Conservation (phyloP, 2,113 vertebrate genomes). For the Phaethon lepturus region DNA sequence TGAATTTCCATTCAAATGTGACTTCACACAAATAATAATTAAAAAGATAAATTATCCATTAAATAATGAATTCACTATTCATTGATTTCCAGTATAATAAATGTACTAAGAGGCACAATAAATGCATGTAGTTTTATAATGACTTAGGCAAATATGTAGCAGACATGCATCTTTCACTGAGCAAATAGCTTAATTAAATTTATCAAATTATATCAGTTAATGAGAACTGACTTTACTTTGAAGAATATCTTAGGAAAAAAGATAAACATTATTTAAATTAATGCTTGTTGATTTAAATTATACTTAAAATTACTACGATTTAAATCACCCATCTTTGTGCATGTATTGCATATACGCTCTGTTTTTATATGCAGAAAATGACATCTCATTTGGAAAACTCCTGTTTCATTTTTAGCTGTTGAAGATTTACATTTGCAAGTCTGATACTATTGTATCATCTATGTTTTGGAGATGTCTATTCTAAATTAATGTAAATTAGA, state of each 20-base stretch:
- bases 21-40: not conserved
- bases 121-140: not conserved
- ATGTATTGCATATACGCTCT: not conserved
- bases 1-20: not conserved
- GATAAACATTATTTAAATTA: conserved; percentile 9
- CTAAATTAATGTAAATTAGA: not conserved
- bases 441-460: not conserved
- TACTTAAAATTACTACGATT: not conserved
- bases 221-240: not conserved
- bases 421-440: conserved; percentile 21
- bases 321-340: not conserved
- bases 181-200: conserved; percentile 2
- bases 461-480: not conserved
- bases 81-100: not conserved
- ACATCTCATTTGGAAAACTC: not conserved
- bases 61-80: not conserved
- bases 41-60: not conserved
- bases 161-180: not conserved
- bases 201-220: conserved; percentile 19
- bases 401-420: not conserved
- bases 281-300: not conserved
- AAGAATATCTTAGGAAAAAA: not conserved
- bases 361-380: not conserved
- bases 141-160: not conserved
- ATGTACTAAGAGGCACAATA: not conserved